Percentiles rank a stretch among this genome's conserved stretches.
These are phyloP conservation scores for Macrotrachela quadricornifera DNA, from an alignment of 1,140 invertebrate genomes.

Conservation along the genomic window DNA sequence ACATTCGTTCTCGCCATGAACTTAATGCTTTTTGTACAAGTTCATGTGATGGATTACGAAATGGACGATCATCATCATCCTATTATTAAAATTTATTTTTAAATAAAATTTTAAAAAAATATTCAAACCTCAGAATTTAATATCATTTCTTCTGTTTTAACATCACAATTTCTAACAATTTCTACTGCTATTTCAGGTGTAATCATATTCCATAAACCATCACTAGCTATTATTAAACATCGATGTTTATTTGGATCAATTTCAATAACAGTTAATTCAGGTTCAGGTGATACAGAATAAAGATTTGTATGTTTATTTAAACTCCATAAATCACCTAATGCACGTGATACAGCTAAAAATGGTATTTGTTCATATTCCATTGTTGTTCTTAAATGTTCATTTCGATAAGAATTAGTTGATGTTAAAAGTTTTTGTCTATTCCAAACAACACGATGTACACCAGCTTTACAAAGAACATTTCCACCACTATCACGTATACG, in stretches of 20 bases:
- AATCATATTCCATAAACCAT: constrained; percentile 89
- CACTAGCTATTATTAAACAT: constrained; percentile 79
- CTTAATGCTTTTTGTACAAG: constrained; percentile 64
- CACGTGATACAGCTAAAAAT: constrained; percentile 78
- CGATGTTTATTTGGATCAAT: constrained; percentile 55
- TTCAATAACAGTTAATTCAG: constrained; percentile 64
- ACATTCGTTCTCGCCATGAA: constrained; percentile 41
- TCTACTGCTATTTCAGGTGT: constrained; percentile 54
- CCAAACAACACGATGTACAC: constrained; percentile 86
- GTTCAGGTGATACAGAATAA: constrained; percentile 89
- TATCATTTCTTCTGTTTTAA: constrained; percentile 16
- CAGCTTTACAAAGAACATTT: constrained; percentile 57
- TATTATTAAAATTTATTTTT: background rate
- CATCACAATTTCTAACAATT: constrained; percentile 41
- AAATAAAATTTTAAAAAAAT: constrained; percentile 5
- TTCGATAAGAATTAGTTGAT: constrained; percentile 29
- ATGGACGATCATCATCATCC: background rate
- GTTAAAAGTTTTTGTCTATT: constrained; percentile 51
- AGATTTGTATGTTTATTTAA: constrained; percentile 66
- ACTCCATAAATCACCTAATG: constrained; percentile 85
- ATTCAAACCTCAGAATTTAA: background rate
- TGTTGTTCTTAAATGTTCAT: constrained; percentile 15
- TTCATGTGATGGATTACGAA: constrained; percentile 58
- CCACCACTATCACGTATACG: constrained; percentile 61
- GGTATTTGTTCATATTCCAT: constrained; percentile 56